phyloP scores from a whole-genome alignment of 2,113 vertebrate genomes.

The Ictalurus furcatus region DNA sequence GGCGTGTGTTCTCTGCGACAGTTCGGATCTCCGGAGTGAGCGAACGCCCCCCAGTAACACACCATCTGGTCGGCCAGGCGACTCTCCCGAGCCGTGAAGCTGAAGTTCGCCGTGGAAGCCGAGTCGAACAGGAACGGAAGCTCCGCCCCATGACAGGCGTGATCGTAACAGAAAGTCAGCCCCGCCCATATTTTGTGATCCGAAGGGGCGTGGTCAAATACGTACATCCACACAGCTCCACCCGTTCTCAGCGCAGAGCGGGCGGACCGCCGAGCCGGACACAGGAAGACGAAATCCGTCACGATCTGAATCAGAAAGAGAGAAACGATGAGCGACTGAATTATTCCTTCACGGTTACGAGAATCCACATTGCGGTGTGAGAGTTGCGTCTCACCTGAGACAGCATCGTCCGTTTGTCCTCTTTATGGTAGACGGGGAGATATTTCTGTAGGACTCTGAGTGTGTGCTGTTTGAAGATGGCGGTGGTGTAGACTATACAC shows the following conservation, averaged over 20 bases:
- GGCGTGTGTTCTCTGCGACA: constrained; percentile 57
- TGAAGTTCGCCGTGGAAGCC: constrained; percentile 68
- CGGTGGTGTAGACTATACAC: constrained; percentile 64
- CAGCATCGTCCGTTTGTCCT: constrained; percentile 70
- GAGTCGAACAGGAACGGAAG: constrained; percentile 75
- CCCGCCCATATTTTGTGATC: constrained; percentile 70
- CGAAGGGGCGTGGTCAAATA: constrained; percentile 70
- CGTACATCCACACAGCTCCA: constrained; percentile 69
- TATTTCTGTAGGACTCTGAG: constrained; percentile 71
- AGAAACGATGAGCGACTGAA: background rate
- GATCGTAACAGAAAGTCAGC: constrained; percentile 69
- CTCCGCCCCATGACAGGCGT: constrained; percentile 73
- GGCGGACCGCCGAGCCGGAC: constrained; percentile 67
- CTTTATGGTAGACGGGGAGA: constrained; percentile 65
- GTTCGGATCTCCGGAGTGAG: constrained; percentile 68
- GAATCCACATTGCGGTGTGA: background rate
- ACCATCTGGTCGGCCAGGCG: constrained; percentile 72
- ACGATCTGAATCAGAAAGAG: constrained; percentile 63
- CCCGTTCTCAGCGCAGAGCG: constrained; percentile 50
- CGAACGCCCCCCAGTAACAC: constrained; percentile 74
- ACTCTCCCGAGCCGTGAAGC: constrained; percentile 62
- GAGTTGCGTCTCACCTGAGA: constrained; percentile 66
- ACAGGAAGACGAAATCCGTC: constrained; percentile 75
- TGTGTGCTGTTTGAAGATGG: constrained; percentile 76
- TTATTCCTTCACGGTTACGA: background rate